Evolutionary conservation across 1,140 invertebrate species (phyloP).

Genomic region (Saxidomus purpurata): DNA sequence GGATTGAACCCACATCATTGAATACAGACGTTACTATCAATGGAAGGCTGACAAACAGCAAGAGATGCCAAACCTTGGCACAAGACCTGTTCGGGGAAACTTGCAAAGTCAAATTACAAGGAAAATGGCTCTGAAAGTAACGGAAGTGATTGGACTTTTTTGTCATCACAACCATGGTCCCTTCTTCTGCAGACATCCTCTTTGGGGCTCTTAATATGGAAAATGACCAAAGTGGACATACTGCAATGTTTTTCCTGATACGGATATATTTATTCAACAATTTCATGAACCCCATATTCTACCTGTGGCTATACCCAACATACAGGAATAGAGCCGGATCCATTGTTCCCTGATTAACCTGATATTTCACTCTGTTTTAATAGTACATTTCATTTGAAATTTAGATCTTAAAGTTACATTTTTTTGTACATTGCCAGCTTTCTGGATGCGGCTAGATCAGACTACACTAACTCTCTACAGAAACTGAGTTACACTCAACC

Average conservation of each 20-base stretch:
- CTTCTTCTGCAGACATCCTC: not conserved
- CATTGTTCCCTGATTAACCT: too few species aligned
- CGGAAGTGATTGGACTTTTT: not conserved
- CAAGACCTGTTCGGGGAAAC: not conserved
- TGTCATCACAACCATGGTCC: not conserved
- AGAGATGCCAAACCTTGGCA: too few species aligned
- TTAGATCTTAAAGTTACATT: too few species aligned
- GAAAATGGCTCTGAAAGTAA: not conserved
- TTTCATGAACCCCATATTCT: not conserved
- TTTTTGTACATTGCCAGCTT: too few species aligned
- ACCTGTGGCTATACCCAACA: not conserved
- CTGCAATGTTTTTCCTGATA: not conserved
- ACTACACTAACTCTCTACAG: too few species aligned
- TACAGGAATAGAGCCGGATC: not conserved
- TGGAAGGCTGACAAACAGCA: too few species aligned
- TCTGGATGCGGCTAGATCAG: too few species aligned
- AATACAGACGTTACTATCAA: too few species aligned
- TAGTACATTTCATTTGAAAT: too few species aligned
- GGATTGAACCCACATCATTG: not conserved
- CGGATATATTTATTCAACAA: not conserved
- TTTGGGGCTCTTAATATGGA: not conserved
- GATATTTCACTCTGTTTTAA: too few species aligned
- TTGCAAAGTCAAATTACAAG: not conserved
- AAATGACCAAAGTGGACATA: not conserved
- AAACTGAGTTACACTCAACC: too few species aligned